Evolutionary conservation across 2,888 invertebrate genomes (phyloP).

Genomic region (Halictus ligatus): DNA sequence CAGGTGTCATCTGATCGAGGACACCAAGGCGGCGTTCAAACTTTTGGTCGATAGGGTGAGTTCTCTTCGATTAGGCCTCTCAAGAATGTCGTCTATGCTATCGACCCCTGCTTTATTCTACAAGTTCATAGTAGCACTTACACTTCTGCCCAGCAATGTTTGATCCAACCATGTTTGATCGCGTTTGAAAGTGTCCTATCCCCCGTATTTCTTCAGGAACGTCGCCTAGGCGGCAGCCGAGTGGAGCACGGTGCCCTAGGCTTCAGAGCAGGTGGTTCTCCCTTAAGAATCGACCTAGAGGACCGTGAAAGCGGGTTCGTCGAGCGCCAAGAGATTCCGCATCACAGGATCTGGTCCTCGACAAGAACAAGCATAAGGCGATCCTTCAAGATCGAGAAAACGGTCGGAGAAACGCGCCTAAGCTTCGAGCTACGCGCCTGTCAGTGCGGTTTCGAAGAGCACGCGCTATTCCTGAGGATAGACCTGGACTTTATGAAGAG

Average conservation of each 20-base stretch:
- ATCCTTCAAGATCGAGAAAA: conserved; percentile 90
- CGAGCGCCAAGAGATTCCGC: conserved; percentile 93
- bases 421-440: conserved; percentile 74
- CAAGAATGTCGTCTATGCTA: too few species aligned
- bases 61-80: neutral
- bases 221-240: conserved; percentile 91
- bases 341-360: conserved; percentile 94
- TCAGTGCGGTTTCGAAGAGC: conserved; percentile 75
- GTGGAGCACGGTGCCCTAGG: conserved; percentile 94
- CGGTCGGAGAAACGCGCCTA: conserved; percentile 70
- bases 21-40: conserved; percentile 95
- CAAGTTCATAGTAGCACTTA: neutral
- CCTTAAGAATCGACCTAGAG: conserved; percentile 94
- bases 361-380: conserved; percentile 91
- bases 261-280: conserved; percentile 94
- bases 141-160: neutral
- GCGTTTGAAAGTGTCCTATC: neutral
- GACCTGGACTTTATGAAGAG: conserved; percentile 76
- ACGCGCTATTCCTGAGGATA: conserved; percentile 73
- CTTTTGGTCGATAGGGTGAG: conserved; percentile 72
- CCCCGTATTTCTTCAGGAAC: conserved; percentile 85
- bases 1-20: conserved; percentile 95
- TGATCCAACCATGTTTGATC: neutral
- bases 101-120: too few species aligned
- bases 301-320: conserved; percentile 94